A percentile compares a stretch with the other conserved stretches of the same genome.
These are phyloP conservation scores for Silurus lanzhouensis DNA, from an alignment of 2,797 vertebrate genomes.

Conservation along the genomic window DNA sequence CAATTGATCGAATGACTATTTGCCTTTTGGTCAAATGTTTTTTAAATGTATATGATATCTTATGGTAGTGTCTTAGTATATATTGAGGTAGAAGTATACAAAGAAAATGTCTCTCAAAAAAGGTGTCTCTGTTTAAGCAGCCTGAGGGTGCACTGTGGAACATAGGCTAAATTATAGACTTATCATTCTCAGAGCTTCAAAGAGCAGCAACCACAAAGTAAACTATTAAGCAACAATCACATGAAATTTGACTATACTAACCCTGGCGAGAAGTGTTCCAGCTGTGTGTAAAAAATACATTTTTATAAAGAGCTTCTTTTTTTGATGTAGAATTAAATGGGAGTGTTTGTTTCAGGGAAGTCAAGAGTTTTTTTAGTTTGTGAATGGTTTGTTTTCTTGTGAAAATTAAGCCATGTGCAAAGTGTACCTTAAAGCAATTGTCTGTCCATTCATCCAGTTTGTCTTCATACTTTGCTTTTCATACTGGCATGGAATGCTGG, in stretches of 20 bases:
- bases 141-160: neutral
- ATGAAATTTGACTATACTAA: neutral
- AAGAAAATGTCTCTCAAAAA: neutral
- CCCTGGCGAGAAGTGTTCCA: neutral
- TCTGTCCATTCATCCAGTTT: neutral
- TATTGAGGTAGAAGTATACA: neutral
- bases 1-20: neutral
- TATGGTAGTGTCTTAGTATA: neutral
- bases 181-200: slow-evolving; percentile 22
- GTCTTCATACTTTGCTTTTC: neutral
- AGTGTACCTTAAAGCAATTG: neutral
- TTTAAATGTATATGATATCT: neutral
- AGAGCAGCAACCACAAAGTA: slow-evolving; percentile 15
- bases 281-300: neutral
- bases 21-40: neutral
- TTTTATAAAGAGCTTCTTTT: neutral
- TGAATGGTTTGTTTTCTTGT: neutral
- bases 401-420: neutral
- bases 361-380: neutral
- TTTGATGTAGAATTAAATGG: neutral
- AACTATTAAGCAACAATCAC: slow-evolving; percentile 15
- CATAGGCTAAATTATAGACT: slow-evolving; percentile 22
- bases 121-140: neutral
- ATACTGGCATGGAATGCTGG: neutral
- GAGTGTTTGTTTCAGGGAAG: neutral